Evolutionary conservation across 2,797 vertebrate genomes (phyloP).

Genomic region (Thaleichthys pacificus): DNA sequence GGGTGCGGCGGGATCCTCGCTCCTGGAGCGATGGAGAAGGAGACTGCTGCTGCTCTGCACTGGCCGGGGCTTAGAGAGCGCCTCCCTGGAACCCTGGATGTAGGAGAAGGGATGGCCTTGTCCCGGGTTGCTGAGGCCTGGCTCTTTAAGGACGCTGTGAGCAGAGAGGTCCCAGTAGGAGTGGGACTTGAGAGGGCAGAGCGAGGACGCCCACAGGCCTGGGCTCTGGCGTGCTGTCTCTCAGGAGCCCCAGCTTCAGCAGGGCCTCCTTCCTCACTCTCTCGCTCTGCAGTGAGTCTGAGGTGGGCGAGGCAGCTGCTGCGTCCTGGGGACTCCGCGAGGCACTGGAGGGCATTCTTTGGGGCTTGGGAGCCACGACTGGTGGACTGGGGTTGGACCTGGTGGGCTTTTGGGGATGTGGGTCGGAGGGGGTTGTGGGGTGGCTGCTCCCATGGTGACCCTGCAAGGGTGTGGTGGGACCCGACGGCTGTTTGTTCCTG

Average conservation of each 20-base stretch:
- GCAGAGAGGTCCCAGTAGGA: constrained; percentile 25
- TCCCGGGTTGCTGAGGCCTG: constrained; percentile 27
- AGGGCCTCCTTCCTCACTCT: constrained; percentile 82
- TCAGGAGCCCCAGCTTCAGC: constrained; percentile 85
- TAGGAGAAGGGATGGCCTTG: constrained; percentile 47
- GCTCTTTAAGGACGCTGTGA: constrained; percentile 31
- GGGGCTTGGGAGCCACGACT: constrained; percentile 82
- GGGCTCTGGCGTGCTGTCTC: constrained; percentile 58
- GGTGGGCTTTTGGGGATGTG: neutral
- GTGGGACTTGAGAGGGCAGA: constrained; percentile 15
- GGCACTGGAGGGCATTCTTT: constrained; percentile 74
- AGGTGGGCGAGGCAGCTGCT: neutral
- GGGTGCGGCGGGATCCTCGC: constrained; percentile 29
- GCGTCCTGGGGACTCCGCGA: constrained; percentile 61
- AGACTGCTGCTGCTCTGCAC: constrained; percentile 51
- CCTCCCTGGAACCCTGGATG: constrained; percentile 36
- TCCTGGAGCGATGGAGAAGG: constrained; percentile 50
- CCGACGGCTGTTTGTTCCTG: constrained; percentile 20
- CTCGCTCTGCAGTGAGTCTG: constrained; percentile 34
- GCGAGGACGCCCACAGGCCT: constrained; percentile 19
- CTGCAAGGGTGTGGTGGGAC: constrained; percentile 5
- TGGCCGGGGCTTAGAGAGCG: neutral
- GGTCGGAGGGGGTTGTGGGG: constrained; percentile 30
- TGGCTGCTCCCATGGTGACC: constrained; percentile 3
- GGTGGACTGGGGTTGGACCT: constrained; percentile 65